Evolutionary conservation across 2,888 invertebrate genomes (phyloP).

Genomic region (Papilio elwesi): DNA sequence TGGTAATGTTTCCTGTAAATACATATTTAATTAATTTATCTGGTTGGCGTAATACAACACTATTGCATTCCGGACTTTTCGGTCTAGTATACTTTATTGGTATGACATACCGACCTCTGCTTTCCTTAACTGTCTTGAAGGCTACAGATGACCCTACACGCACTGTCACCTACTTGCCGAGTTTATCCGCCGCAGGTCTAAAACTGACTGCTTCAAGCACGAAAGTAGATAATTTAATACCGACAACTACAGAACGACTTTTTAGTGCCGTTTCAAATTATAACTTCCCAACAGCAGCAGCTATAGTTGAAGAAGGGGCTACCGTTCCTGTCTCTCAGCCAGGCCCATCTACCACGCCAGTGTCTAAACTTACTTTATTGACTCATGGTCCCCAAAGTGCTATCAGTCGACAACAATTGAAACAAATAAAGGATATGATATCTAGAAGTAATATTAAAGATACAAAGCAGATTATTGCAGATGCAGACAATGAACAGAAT

Average conservation of each 20-base stretch:
- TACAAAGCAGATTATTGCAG: constrained; percentile 52
- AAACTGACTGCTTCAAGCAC: constrained; percentile 51
- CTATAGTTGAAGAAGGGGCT: constrained; percentile 60
- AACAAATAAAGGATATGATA: constrained; percentile 69
- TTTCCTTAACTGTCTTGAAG: constrained; percentile 66
- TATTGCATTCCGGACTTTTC: constrained; percentile 70
- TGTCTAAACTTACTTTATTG: constrained; percentile 64
- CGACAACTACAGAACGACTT: constrained; percentile 59
- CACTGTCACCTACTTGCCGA: constrained; percentile 75
- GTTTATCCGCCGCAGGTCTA: constrained; percentile 56
- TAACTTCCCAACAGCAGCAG: constrained; percentile 71
- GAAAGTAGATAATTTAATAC: constrained; percentile 49
- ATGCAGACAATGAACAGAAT: constrained; percentile 54
- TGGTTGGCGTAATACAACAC: constrained; percentile 69
- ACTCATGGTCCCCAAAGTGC: constrained; percentile 62
- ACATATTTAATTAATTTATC: constrained; percentile 59
- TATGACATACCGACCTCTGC: constrained; percentile 70
- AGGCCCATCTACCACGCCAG: constrained; percentile 61
- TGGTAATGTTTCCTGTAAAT: constrained; percentile 68
- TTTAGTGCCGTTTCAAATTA: constrained; percentile 59
- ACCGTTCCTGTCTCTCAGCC: constrained; percentile 50
- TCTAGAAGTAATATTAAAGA: constrained; percentile 60
- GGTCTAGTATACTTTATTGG: constrained; percentile 66
- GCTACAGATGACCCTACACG: constrained; percentile 65
- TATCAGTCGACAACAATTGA: constrained; percentile 65